Evolutionary conservation across 2,888 invertebrate species (phyloP), one percentile per base, ranked within the genome.

Genomic region (Yponomeuta malinellus): DNA sequence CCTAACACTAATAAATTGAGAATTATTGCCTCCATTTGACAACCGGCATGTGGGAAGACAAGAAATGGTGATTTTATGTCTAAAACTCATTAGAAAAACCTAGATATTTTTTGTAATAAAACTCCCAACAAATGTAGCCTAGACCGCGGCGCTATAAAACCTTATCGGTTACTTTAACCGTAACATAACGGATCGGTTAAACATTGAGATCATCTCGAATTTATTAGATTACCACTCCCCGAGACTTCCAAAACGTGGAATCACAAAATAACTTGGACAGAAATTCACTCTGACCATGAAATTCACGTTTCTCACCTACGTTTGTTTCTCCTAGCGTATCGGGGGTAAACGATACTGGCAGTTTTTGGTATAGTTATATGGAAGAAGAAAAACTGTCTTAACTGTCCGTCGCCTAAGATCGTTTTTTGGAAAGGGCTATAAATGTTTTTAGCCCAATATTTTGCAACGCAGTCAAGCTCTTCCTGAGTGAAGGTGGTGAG

Each of bases 141-240:
- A 15, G 52, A 31, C 31, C 65, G 29, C 23, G 29, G 10, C 12
- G 29, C 65, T 65, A 59, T 65, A 65, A 65, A 65, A 37, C 37
- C 43, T 64, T 64, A 64, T 64, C 64, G 64, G 64, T 67, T n/a
- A 43, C 5, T n/a, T 12, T 37, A 67, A 66, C 66, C 23, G 66
- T 66, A 66, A 66, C 66, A 15, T 66, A 66, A 37, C 66, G 66
- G 66, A 10, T 33, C 10, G 10, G 31, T 43, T 31, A 66, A 31
- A 67, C 43, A 37, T 37, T 33, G 43, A 37, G 67, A 67, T 67
- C 67, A 43, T 59, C 52, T 1, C 52, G 4, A 59, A 59, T 59
- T 59, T 59, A 59, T 59, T 59, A 12, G 15, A 59, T 15, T 8
- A 59, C 52, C 52, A 15, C 52, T 9, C 52, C 15, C 15, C 3